A percentile compares a stretch with the other conserved stretches of the same genome.
Evolutionary conservation across 2,113 vertebrate genomes (phyloP).

Genomic region (Scopus umbretta): DNA sequence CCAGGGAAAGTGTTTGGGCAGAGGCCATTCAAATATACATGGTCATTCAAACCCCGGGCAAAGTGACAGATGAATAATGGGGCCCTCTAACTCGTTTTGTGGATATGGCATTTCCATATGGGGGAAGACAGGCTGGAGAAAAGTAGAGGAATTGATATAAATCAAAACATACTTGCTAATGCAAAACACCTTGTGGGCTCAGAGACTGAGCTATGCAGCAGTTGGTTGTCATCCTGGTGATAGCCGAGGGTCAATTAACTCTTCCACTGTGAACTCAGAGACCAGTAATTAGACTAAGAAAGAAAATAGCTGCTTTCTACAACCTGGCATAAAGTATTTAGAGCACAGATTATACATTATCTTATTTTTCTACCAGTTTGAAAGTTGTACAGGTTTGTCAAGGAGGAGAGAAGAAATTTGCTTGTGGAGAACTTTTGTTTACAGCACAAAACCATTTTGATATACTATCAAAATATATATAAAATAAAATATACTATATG

Average conservation of each 20-base stretch:
- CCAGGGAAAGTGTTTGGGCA: neutral
- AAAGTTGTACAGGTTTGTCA: neutral
- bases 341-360: neutral
- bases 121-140: neutral
- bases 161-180: neutral
- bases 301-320: neutral
- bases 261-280: neutral
- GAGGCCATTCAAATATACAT: neutral
- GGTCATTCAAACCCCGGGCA: neutral
- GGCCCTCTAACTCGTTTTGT: neutral
- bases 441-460: neutral
- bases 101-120: neutral
- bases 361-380: neutral
- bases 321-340: neutral
- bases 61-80: neutral
- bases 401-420: neutral
- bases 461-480: too few relatives aligned
- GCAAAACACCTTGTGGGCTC: neutral
- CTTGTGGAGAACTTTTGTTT: neutral
- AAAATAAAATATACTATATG: too few relatives aligned
- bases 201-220: neutral
- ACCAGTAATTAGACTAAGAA: neutral
- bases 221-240: neutral
- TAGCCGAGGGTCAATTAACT: neutral
- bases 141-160: neutral